Evolutionary conservation across 2,113 vertebrate genomes (phyloP).

Genomic region (Centrocercus urophasianus): DNA sequence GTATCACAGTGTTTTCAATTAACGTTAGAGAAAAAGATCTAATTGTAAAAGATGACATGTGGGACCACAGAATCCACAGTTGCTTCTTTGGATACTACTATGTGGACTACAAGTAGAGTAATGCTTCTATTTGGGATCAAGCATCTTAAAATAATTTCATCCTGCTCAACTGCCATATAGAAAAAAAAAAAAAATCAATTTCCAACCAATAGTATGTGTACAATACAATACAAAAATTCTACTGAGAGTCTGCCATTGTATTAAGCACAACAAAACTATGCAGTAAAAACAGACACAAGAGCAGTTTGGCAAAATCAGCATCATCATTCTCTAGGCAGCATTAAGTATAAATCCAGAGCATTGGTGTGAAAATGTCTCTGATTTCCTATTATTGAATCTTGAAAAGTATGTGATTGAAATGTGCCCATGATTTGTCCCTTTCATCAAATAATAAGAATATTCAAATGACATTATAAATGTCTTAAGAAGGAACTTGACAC

Average conservation of each 20-base stretch:
- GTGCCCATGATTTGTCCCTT: neutral
- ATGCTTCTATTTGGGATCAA: neutral
- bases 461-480: neutral
- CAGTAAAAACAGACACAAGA: neutral
- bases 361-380: neutral
- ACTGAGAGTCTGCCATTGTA: neutral
- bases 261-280: neutral
- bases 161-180: neutral
- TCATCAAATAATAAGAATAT: neutral
- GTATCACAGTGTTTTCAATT: neutral
- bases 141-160: neutral
- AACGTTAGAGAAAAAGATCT: neutral
- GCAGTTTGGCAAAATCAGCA: slow-evolving; percentile 7
- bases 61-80: neutral
- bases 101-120: neutral
- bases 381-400: neutral
- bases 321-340: neutral
- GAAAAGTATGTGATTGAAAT: neutral
- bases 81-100: neutral
- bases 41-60: neutral
- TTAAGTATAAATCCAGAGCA: neutral
- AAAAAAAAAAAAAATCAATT: neutral
- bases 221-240: neutral
- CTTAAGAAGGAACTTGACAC: neutral
- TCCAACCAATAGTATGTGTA: neutral